These are phyloP conservation scores for Drosophila quadrilineata DNA, from an alignment of 1,140 invertebrate genomes.

Conservation along the genomic window DNA sequence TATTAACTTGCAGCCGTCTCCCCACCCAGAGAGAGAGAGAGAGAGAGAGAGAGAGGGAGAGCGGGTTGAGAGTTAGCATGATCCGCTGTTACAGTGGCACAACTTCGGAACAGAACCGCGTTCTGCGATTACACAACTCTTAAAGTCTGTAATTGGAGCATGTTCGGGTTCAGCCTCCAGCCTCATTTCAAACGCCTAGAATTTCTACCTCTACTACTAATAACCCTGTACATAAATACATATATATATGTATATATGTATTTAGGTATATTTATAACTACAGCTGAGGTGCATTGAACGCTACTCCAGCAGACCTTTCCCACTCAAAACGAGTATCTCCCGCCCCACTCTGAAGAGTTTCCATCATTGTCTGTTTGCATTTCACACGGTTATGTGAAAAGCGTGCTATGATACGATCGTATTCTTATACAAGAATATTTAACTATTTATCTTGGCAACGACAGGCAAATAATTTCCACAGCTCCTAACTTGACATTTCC, in stretches of 20 bases:
- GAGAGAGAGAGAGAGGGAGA: not conserved
- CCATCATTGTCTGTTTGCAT: slow-evolving; percentile 39
- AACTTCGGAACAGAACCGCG: no score
- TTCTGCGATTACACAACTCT: slow-evolving; percentile 49
- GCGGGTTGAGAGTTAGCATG: not conserved
- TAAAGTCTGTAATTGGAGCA: slow-evolving; percentile 60
- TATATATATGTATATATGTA: not conserved
- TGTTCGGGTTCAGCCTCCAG: slow-evolving; percentile 12
- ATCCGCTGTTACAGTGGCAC: slow-evolving; percentile 1
- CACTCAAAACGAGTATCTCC: not conserved
- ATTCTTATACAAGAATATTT: slow-evolving; percentile 56
- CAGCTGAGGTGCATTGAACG: slow-evolving; percentile 33
- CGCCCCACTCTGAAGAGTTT: no score
- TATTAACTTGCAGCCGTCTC: slow-evolving; percentile 56
- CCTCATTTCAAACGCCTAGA: slow-evolving; percentile 24
- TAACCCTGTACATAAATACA: not conserved
- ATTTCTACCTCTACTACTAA: not conserved
- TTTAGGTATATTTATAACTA: no score
- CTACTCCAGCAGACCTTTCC: not conserved
- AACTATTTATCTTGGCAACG: slow-evolving; percentile 49
- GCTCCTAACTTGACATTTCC: no score
- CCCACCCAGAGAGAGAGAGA: not conserved
- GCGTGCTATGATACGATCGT: slow-evolving; percentile 57
- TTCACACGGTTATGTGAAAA: slow-evolving; percentile 69
- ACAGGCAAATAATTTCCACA: slow-evolving; percentile 13